These are phyloP conservation scores for Pseudolaguvia tuberculata DNA, from an alignment of 2,113 vertebrate species.

Conservation along the genomic window DNA sequence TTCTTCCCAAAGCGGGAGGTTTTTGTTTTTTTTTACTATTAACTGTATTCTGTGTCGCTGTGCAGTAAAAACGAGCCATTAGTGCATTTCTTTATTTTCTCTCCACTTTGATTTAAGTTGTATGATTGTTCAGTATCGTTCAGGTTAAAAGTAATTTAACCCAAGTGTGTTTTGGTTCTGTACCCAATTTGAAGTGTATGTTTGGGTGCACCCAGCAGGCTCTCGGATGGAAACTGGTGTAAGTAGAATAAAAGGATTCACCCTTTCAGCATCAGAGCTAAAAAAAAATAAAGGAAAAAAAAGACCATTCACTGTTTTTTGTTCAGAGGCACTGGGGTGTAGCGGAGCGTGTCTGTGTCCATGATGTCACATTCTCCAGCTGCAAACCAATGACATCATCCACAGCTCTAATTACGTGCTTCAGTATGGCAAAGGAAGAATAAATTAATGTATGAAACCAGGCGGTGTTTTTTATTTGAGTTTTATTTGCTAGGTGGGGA, in stretches of 20 bases:
- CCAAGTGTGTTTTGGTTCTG: conserved; percentile 1
- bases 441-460: background rate
- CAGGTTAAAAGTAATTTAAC: background rate
- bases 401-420: background rate
- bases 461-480: background rate
- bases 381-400: conserved; percentile 42
- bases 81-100: too few relatives aligned
- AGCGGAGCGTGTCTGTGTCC: conserved; percentile 16
- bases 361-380: conserved; percentile 46
- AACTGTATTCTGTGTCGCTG: too few relatives aligned
- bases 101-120: background rate
- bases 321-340: conserved; percentile 51
- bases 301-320: conserved; percentile 56
- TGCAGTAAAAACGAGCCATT: too few relatives aligned
- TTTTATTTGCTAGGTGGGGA: conserved; percentile 78
- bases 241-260: conserved; percentile 56
- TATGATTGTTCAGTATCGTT: background rate
- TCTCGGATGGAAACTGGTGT: conserved; percentile 26
- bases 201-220: conserved; percentile 36
- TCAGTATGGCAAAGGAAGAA: background rate
- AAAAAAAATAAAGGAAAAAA: conserved; percentile 15
- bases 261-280: conserved; percentile 57
- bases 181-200: conserved; percentile 6
- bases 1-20: too few relatives aligned
- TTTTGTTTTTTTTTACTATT: too few relatives aligned